phyloP scores from a whole-genome alignment of 2,113 vertebrate genomes.

The Spilogale gracilis region DNA sequence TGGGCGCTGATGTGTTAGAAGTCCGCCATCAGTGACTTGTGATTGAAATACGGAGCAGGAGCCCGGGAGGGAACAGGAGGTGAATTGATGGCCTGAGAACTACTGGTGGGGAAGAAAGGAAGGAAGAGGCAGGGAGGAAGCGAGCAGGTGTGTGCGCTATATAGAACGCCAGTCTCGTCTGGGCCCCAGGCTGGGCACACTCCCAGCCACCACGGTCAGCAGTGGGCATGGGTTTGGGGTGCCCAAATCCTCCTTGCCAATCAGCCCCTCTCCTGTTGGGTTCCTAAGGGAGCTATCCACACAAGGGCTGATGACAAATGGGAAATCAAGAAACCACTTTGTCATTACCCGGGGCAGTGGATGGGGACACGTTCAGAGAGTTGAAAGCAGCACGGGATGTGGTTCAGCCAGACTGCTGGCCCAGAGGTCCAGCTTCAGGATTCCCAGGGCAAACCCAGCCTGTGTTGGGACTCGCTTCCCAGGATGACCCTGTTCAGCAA shows the following conservation, averaged over 20 bases:
- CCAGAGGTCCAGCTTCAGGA: background rate
- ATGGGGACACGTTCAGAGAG: background rate
- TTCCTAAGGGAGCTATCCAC: constrained; percentile 19
- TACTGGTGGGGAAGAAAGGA: background rate
- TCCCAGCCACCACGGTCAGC: background rate
- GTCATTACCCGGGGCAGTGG: background rate
- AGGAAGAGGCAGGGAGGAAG: background rate
- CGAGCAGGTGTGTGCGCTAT: accelerated
- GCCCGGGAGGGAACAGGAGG: constrained; percentile 23
- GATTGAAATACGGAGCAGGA: constrained; percentile 64
- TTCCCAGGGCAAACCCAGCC: background rate
- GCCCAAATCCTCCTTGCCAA: constrained; percentile 6
- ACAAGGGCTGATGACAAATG: constrained; percentile 33
- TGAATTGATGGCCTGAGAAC: constrained; percentile 58
- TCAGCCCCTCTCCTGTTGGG: background rate
- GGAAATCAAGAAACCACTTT: constrained; percentile 52
- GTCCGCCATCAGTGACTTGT: constrained; percentile 36
- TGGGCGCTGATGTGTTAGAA: constrained; percentile 65
- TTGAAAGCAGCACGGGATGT: background rate
- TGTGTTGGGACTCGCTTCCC: background rate
- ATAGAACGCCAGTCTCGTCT: background rate
- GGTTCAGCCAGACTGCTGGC: background rate
- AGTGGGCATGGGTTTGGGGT: background rate
- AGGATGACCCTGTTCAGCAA: background rate
- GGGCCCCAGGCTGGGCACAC: background rate